phyloP scores from a whole-genome alignment of 2,113 vertebrate genomes.

The Serinus canaria region DNA sequence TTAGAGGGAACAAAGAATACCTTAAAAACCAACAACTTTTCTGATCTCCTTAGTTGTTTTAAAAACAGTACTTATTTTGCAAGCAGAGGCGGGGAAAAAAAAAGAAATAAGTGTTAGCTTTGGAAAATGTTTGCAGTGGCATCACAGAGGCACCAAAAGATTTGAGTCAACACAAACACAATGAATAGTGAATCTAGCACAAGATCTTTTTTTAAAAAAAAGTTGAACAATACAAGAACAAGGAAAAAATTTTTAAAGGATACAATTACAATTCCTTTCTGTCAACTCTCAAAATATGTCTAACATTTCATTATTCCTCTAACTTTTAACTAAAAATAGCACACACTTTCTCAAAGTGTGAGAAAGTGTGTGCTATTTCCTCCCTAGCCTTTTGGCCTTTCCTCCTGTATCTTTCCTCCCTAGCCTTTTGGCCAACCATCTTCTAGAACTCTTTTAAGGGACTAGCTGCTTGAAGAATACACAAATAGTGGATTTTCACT shows the following conservation, averaged over 20 bases:
- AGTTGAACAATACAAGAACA: neutral
- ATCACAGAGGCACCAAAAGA: neutral
- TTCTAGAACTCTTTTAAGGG: neutral
- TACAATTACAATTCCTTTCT: neutral
- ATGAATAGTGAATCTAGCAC: neutral
- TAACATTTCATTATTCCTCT: neutral
- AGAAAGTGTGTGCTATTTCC: too few relatives aligned
- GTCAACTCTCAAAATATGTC: neutral
- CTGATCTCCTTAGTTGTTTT: neutral
- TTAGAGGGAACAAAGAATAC: neutral
- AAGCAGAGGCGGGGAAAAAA: neutral
- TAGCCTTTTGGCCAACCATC: neutral
- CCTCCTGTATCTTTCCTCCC: neutral
- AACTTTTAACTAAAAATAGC: neutral
- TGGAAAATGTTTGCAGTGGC: neutral
- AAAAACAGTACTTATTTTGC: neutral
- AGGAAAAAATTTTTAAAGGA: neutral
- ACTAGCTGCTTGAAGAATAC: neutral
- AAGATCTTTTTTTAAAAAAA: neutral
- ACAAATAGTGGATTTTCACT: neutral
- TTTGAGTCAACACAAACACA: neutral
- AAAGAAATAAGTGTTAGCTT: neutral
- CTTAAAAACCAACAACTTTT: neutral
- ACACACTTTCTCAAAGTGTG: neutral
- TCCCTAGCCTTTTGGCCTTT: neutral